Conservation (phyloP, 2,113 vertebrate genomes). For the Trinectes maculatus region DNA sequence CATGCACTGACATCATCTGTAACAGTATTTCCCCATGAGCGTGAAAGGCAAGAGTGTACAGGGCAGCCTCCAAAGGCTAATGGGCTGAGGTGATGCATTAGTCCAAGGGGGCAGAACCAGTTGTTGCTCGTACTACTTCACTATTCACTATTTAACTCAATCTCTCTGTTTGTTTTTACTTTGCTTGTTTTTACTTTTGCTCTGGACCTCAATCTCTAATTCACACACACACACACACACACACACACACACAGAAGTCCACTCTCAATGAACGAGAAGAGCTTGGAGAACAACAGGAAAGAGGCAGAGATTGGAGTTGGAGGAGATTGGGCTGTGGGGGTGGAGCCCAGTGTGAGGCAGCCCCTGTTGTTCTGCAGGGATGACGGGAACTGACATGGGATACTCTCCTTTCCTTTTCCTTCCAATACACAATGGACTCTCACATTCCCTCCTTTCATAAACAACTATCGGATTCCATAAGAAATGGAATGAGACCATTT, state of each 20-base stretch:
- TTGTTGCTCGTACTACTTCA: no score
- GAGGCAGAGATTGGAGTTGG: neutral
- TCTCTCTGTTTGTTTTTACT: constrained; percentile 1
- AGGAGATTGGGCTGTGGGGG: neutral
- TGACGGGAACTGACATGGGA: constrained; percentile 47
- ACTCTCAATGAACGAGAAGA: neutral
- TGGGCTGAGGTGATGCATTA: neutral
- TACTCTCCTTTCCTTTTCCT: constrained; percentile 47
- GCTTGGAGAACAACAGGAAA: neutral
- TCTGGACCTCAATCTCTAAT: no score
- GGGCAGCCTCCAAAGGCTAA: neutral
- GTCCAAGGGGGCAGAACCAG: constrained; percentile 6
- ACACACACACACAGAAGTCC: no score
- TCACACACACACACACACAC: no score
- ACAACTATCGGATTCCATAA: constrained; percentile 41
- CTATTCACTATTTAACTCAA: constrained; percentile 12
- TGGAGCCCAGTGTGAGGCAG: constrained; percentile 24
- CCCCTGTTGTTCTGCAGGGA: constrained; percentile 38
- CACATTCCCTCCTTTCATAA: constrained; percentile 39
- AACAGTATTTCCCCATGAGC: neutral
- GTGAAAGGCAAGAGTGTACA: neutral
- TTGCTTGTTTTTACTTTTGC: neutral
- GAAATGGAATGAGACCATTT: constrained; percentile 14
- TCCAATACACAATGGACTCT: constrained; percentile 17
- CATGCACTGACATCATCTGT: neutral